Base-by-base conservation (phyloP, 2,888 invertebrate genomes). In the Rhingia campestris region DNA sequence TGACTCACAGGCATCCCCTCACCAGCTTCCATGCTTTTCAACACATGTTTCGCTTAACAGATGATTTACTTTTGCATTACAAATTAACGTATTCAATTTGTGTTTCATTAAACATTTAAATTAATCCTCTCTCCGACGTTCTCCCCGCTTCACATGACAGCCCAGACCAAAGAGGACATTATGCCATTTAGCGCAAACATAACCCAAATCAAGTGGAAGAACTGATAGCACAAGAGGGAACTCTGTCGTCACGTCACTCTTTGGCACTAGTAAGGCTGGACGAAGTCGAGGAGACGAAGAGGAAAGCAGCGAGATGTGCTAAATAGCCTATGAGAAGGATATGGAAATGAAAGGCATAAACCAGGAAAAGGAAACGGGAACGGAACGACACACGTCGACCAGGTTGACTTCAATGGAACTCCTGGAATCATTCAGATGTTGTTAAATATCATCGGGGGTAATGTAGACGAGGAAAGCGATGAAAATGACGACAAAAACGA, bases 191-290 rank as follows among this genome's bases (percentile, higher is more conserved):
- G 73, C 73, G 54, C 82, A 82, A 82, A 82, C 82, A 82, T 79
- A 82, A 82, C 82, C 82, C 67, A 79, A 82, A 82, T 82, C 82
- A 82, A 82, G 77, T 82, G 73, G 82, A 82, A 82, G 77, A 73
- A 79, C 77, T 79, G 79, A 82, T 79, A 79, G 61, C 73, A 79
- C 67, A 67, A 67, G 82, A 54, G 82, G 51, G 63, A 69, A 66
- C 59, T 56, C 49, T 72, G 49, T 54, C 66, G 41, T 61, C 67
- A 59, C 43, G 6, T 32, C 37, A 14, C 37, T 45, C 47, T 14
- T 22, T 10, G 49, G 49, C 22, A 22, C 6, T 14, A 6, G 7
- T 47, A 47, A 47, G 14, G 7, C 10, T 9, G 4, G 10, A 9
- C 22, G 14, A 22, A 30, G 2, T 10, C 14, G 9, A 22, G 41